These are phyloP conservation scores for Bucco capensis DNA, from an alignment of 2,113 vertebrate species.

Conservation along the genomic window DNA sequence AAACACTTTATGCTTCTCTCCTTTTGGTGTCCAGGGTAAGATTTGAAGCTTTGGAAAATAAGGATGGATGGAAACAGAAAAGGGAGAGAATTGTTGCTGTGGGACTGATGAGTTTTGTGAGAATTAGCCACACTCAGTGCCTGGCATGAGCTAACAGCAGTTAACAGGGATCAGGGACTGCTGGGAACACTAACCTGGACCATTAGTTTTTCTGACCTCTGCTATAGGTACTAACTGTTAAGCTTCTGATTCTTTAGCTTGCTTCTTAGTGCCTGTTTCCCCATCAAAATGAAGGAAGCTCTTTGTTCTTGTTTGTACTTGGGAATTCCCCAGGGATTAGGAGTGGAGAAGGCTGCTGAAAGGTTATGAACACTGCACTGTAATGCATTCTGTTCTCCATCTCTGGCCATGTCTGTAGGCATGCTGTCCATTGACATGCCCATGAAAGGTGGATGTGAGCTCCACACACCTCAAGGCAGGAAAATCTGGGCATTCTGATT, in stretches of 20 bases:
- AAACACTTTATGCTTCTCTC: background rate
- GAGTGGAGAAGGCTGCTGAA: background rate
- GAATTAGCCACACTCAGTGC: background rate
- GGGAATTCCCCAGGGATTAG: background rate
- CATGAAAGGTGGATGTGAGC: background rate
- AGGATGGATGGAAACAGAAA: background rate
- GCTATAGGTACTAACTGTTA: background rate
- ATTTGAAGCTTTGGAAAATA: background rate
- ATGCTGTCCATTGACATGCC: fast-evolving
- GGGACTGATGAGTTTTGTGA: background rate
- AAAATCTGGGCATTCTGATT: background rate
- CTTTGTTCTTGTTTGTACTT: background rate
- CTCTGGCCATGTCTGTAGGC: background rate
- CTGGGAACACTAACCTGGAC: fast-evolving
- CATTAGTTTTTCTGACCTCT: background rate
- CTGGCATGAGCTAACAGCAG: background rate
- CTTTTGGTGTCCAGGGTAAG: background rate
- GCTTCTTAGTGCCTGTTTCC: background rate
- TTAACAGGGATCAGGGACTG: background rate
- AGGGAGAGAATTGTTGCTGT: background rate
- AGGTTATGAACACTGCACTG: background rate
- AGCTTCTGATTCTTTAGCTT: background rate
- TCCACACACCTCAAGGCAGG: background rate
- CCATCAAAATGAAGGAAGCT: background rate
- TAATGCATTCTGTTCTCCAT: background rate